Conservation (phyloP, 2,888 invertebrate species). For the Cataglyphis livida region DNA sequence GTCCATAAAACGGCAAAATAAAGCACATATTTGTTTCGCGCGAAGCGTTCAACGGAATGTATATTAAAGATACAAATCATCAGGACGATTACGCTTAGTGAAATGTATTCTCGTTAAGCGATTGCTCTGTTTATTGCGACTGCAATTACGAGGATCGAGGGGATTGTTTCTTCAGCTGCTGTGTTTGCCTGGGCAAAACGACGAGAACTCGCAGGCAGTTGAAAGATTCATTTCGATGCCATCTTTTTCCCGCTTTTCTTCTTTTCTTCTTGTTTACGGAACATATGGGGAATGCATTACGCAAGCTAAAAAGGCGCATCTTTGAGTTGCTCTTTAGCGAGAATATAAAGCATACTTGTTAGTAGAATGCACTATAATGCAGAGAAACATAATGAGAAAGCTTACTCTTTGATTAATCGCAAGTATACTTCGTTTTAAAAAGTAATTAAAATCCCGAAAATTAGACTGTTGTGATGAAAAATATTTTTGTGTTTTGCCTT, state of each 20-base stretch:
- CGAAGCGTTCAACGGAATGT: neutral
- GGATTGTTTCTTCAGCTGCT: conserved; percentile 37
- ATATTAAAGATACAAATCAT: conserved; percentile 21
- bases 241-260: neutral
- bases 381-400: conserved; percentile 3
- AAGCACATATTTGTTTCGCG: neutral
- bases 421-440: neutral
- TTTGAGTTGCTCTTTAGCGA: conserved; percentile 2
- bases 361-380: neutral
- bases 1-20: neutral
- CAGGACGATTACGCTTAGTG: conserved; percentile 15
- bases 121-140: conserved; percentile 2
- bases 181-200: conserved; percentile 2
- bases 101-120: conserved; percentile 4
- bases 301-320: conserved; percentile 13
- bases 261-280: conserved; percentile 20
- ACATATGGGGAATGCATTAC: conserved; percentile 17
- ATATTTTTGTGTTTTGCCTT: neutral
- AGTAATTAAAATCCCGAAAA: neutral
- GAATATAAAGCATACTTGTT: neutral
- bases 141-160: conserved; percentile 35
- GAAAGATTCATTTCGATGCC: conserved; percentile 31
- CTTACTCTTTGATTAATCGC: conserved; percentile 4
- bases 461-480: neutral
- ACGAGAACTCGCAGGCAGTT: conserved; percentile 20